Conservation (phyloP, 2,113 vertebrate genomes). For the Melanotaenia duboulayi region DNA sequence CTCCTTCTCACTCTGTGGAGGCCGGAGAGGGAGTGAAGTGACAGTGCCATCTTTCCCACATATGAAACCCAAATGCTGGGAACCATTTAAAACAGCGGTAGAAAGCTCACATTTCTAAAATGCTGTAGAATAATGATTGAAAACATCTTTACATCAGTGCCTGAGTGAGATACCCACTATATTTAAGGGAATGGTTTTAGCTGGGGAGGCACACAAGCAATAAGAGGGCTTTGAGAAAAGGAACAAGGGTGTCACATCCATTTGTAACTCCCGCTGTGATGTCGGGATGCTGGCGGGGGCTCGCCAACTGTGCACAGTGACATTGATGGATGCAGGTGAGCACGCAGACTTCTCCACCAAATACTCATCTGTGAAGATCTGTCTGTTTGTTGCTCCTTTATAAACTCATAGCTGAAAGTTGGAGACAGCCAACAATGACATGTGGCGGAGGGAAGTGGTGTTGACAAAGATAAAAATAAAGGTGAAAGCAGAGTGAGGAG, state of each 20-base stretch:
- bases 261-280: conserved; percentile 71
- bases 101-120: conserved; percentile 44
- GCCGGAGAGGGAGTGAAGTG: neutral
- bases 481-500: conserved; percentile 28
- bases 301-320: conserved; percentile 53
- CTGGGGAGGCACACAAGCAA: conserved; percentile 16
- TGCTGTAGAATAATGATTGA: conserved; percentile 51
- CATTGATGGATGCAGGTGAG: conserved; percentile 69
- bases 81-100: conserved; percentile 29
- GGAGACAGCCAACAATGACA: conserved; percentile 35
- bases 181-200: conserved; percentile 36
- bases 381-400: conserved; percentile 59
- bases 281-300: conserved; percentile 58
- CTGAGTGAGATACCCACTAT: conserved; percentile 28
- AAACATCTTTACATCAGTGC: conserved; percentile 34
- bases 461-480: conserved; percentile 42
- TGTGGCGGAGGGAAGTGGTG: conserved; percentile 38
- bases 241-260: conserved; percentile 64
- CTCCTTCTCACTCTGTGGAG: neutral
- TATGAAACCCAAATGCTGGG: conserved; percentile 4
- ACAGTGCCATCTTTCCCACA: neutral
- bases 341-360: conserved; percentile 32
- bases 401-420: conserved; percentile 43
- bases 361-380: conserved; percentile 57
- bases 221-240: conserved; percentile 46